Base-by-base conservation (phyloP, 2,797 vertebrate genomes). In the Alectoris magna region DNA sequence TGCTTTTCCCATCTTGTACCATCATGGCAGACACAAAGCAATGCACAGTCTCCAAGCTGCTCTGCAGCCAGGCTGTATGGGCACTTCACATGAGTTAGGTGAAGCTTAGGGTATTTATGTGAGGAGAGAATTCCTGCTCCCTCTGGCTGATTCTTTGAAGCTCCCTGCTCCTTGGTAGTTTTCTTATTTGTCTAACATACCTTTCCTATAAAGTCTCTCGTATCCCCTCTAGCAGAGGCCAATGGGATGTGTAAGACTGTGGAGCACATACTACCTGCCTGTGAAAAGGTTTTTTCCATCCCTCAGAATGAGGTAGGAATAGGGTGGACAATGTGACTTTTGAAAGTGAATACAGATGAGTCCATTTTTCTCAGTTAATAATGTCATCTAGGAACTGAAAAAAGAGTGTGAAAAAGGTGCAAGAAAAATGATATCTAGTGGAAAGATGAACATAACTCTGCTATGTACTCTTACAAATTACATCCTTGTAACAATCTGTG, bases 41-140 rank as follows among this genome's bases (percentile, higher is more conserved):
- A 23, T 3, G 4, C 0, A 0, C 9, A 15, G 55, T 2, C n/a
- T 44, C 10, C 71, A 80, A 43, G 36, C 21, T 51, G 49, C 6
- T 14, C 51, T 41, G 27, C 48, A 71, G 46, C 5, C 34, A 16
- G 46, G 11, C 4, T 23, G 1, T 43, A 8, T 15, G 9, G 24
- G 4, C 15, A 16, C 8, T n/a, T 78, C 26, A 27, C 24, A 12
- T 27, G 51, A 41, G 43, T 67, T 82, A 36, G 56, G 6, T 21
- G 9, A 72, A 27, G 24, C 5, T 81, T 27, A 0, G 0, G 18
- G 11, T 70, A 1, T 48, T 39, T 74, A 46, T 9, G 14, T 55
- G 31, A 79, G 29, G 17, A 49, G 7, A 26, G 21, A 85, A n/a
- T 9, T 85, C 43, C 16, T 56, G 10, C 3, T 60, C 84, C 62